Conservation (phyloP, 1,140 invertebrate species). For the Hestina assimilis region DNA sequence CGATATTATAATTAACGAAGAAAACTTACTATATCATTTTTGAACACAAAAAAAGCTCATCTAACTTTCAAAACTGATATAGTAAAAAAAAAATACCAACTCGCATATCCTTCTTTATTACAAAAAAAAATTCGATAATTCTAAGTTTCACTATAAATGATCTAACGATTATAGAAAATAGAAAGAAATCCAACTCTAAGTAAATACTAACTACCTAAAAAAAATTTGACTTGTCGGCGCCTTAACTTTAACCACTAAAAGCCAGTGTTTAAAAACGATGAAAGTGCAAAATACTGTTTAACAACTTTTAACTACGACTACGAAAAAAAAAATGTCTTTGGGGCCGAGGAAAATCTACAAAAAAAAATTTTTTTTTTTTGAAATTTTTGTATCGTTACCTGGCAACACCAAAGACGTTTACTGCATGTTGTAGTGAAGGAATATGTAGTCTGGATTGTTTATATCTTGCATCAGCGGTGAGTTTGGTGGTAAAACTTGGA, state of each 20-base stretch:
- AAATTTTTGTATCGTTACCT: not conserved
- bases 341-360: constrained; percentile 3
- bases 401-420: constrained; percentile 52
- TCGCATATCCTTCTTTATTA: constrained; percentile 27
- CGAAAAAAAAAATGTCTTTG: constrained; percentile 2
- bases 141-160: not conserved
- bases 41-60: constrained; percentile 33
- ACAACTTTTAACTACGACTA: constrained; percentile 2
- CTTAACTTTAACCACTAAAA: constrained; percentile 37
- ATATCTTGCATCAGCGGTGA: constrained; percentile 84
- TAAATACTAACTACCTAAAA: constrained; percentile 47
- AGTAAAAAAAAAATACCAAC: constrained; percentile 43
- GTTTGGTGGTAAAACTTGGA: constrained; percentile 90
- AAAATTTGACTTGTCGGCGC: constrained; percentile 56
- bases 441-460: constrained; percentile 83
- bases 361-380: not conserved
- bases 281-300: constrained; percentile 46
- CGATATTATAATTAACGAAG: constrained; percentile 42
- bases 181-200: constrained; percentile 35
- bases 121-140: not conserved
- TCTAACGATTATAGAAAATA: constrained; percentile 25
- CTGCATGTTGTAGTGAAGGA: constrained; percentile 90
- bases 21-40: constrained; percentile 50
- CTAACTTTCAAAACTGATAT: constrained; percentile 51
- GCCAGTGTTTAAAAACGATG: constrained; percentile 31